Percentiles rank a stretch among this genome's conserved stretches.
Evolutionary conservation across 1,140 invertebrate species (phyloP).

Genomic region (Tigriopus japonicus): DNA sequence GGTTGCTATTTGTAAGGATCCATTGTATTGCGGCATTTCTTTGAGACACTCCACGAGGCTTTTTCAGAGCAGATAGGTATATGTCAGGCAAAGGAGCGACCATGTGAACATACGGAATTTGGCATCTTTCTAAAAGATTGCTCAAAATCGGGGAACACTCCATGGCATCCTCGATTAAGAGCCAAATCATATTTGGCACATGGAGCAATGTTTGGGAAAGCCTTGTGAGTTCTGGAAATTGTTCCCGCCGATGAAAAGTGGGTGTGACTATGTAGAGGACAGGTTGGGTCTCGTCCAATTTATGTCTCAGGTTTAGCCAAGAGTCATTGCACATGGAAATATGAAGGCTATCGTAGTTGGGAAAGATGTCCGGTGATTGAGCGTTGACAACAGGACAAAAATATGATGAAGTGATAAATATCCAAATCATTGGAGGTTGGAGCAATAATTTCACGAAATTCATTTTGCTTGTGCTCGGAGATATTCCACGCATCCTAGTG

Average conservation of each 20-base stretch:
- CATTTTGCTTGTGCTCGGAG: too few species aligned
- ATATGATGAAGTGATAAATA: too few species aligned
- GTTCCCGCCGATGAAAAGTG: constrained; percentile 38
- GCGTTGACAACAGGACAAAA: too few species aligned
- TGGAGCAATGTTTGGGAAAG: constrained; percentile 36
- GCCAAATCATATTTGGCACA: constrained; percentile 36
- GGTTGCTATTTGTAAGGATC: constrained; percentile 27
- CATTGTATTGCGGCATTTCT: constrained; percentile 38
- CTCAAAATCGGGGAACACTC: constrained; percentile 29
- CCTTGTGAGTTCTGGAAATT: constrained; percentile 37
- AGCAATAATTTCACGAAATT: too few species aligned
- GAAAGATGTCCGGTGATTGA: too few species aligned
- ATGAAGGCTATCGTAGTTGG: too few species aligned
- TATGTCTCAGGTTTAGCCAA: too few species aligned
- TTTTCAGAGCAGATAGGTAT: constrained; percentile 25
- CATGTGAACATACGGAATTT: constrained; percentile 46
- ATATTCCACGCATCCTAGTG: too few species aligned
- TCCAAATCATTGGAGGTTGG: too few species aligned
- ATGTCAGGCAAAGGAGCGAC: constrained; percentile 35
- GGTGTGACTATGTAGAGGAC: constrained; percentile 50
- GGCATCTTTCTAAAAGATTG: constrained; percentile 31
- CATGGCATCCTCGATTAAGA: constrained; percentile 35
- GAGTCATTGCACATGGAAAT: too few species aligned
- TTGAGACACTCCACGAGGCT: constrained; percentile 41
- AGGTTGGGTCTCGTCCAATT: constrained; percentile 6